These are phyloP conservation scores for Luperina nickerlii DNA, from an alignment of 2,888 invertebrate species.

Conservation along the genomic window DNA sequence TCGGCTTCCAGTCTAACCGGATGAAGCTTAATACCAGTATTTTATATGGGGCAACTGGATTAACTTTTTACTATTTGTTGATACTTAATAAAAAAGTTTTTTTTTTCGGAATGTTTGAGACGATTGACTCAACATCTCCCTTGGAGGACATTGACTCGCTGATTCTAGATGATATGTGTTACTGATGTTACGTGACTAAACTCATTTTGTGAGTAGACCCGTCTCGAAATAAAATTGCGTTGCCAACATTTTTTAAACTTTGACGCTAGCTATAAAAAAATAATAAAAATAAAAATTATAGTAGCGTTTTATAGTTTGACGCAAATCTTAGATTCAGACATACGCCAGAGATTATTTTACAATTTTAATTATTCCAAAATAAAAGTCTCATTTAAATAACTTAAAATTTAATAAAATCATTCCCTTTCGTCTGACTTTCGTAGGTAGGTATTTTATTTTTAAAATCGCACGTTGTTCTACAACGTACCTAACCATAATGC, in stretches of 20 bases:
- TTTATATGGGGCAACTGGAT: too few relatives aligned
- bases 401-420: too few relatives aligned
- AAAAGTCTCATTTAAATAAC: too few relatives aligned
- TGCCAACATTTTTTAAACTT: background rate
- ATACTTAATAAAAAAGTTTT: background rate
- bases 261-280: too few relatives aligned
- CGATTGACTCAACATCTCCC: background rate
- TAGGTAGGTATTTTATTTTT: constrained; percentile 25
- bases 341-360: background rate
- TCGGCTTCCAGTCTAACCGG: background rate
- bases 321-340: background rate
- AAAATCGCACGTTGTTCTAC: background rate
- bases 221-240: background rate
- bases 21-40: too few relatives aligned
- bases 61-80: too few relatives aligned
- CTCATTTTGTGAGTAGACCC: background rate
- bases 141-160: background rate
- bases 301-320: background rate
- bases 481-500: constrained; percentile 5
- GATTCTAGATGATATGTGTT: background rate
- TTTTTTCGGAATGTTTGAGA: background rate
- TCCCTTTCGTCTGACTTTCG: background rate
- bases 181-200: background rate
- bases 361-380: background rate
- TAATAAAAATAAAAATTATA: too few relatives aligned